Evolutionary conservation across 2,888 invertebrate species (phyloP), one percentile per base, ranked within the genome.

Genomic region (Pyrocoelia pectoralis): DNA sequence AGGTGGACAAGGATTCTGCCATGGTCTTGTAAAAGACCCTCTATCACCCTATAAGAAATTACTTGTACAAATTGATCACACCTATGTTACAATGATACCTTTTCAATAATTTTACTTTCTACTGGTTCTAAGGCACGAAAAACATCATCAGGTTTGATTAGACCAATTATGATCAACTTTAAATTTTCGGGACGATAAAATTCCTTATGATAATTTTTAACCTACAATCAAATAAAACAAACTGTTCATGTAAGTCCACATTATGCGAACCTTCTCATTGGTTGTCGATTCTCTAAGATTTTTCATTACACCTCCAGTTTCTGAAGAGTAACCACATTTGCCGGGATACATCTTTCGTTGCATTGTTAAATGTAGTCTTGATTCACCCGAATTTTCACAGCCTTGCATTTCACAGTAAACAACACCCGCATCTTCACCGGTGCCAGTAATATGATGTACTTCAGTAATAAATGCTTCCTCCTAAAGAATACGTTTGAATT

Each of bases 361-460:
- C 77, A 94, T 80, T 69, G 86, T 86, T 57, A 88, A 80, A 71
- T 89, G 86, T 65, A 90, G 86, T 64, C 90, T 83, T 61, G 88
- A 88, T 76, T 92, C 92, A 2, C 91, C 91, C n/a, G 85, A 86
- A 79, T 93, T 94, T 79, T 95, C 95, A 24, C 87, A 79, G 0
- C 91, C 93, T 81, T 95, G 95, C 93, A 96, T 95, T 83, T 97
- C 97, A 80, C 94, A 94, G 79, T 97, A 97, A n/a, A 97, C 95
- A 10, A 97, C 94, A 13, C 97, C 97, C 9, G 92, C 94, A 84
- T 97, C 91, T 69, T 93, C 90, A 0, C 96, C 97, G 63, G 92
- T 89, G 0, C 90, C 92, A 73, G 92, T 94, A 66, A 97, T 85
- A 78, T 97, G 96, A 80, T 97, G 95, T 0, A 97, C 95, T 83